Evolutionary conservation across 1,140 invertebrate species (phyloP).

Genomic region (Trichomalopsis sarcophagae): DNA sequence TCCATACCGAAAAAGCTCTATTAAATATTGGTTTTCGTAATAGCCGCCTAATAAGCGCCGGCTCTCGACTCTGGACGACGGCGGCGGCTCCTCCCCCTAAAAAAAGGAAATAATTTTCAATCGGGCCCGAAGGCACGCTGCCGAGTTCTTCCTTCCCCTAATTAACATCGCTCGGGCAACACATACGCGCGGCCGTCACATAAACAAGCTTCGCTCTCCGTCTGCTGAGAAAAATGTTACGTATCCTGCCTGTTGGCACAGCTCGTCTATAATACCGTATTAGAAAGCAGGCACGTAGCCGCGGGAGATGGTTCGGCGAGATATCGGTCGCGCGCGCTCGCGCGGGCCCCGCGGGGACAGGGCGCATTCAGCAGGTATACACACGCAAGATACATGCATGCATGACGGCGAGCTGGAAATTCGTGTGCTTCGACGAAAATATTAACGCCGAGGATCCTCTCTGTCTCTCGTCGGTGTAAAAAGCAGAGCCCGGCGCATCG

Average conservation of each 20-base stretch:
- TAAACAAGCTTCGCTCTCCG: slow-evolving; percentile 30
- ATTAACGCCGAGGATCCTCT: slow-evolving; percentile 14
- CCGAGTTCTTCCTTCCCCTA: slow-evolving; percentile 12
- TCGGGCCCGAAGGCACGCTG: background rate
- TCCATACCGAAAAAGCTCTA: background rate
- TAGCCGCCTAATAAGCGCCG: slow-evolving; percentile 25
- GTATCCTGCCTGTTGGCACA: background rate
- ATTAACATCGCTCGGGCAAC: slow-evolving; percentile 35
- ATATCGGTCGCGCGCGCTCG: too few species aligned
- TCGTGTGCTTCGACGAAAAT: slow-evolving; percentile 28
- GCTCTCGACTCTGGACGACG: background rate
- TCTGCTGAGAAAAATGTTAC: background rate
- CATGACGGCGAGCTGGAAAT: background rate
- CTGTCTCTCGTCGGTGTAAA: background rate
- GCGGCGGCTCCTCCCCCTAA: background rate
- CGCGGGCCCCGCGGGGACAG: too few species aligned
- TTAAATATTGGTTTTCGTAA: slow-evolving; percentile 45
- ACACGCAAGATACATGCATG: background rate
- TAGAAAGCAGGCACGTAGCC: background rate
- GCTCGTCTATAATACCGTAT: too few species aligned
- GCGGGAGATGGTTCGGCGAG: slow-evolving; percentile 20
- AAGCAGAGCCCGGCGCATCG: background rate
- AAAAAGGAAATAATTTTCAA: slow-evolving; percentile 28
- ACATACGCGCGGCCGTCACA: background rate
- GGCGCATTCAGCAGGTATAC: background rate